Evolutionary conservation across 2,113 vertebrate species (phyloP).

Genomic region (Ailurus styani): DNA sequence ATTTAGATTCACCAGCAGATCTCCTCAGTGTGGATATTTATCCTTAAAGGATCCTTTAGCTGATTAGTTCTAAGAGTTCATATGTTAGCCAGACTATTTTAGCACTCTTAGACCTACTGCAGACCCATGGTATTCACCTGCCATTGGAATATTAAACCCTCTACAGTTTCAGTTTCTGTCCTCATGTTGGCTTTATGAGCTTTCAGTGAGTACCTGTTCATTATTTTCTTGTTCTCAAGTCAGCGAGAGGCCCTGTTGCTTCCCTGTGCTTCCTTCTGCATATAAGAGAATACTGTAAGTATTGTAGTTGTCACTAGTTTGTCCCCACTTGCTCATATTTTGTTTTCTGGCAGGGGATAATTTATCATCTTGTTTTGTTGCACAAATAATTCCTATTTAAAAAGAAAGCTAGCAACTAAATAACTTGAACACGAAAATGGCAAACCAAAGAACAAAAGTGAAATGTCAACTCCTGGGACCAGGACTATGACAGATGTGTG

Average conservation of each 20-base stretch:
- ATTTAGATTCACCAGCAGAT: background rate
- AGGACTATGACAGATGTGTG: background rate
- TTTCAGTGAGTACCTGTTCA: background rate
- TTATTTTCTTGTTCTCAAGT: background rate
- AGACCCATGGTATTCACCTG: background rate
- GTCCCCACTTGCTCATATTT: background rate
- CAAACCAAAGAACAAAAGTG: conserved; percentile 41
- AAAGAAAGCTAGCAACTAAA: conserved; percentile 32
- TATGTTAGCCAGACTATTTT: background rate
- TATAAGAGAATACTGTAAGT: background rate
- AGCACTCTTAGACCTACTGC: background rate
- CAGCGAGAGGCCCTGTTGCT: background rate
- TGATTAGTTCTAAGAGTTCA: background rate
- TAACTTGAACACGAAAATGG: background rate
- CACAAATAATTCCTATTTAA: background rate
- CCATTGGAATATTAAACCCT: background rate
- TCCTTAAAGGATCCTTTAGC: background rate
- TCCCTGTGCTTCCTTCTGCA: background rate
- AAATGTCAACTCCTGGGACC: background rate
- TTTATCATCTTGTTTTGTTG: conserved; percentile 18
- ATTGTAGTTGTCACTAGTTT: background rate
- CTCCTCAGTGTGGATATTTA: background rate
- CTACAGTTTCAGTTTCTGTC: background rate
- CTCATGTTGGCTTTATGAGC: background rate
- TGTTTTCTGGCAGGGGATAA: background rate